Percentiles rank a stretch among this genome's conserved stretches.
Conservation (phyloP, 2,797 vertebrate species). For the Clarias pachynema region DNA sequence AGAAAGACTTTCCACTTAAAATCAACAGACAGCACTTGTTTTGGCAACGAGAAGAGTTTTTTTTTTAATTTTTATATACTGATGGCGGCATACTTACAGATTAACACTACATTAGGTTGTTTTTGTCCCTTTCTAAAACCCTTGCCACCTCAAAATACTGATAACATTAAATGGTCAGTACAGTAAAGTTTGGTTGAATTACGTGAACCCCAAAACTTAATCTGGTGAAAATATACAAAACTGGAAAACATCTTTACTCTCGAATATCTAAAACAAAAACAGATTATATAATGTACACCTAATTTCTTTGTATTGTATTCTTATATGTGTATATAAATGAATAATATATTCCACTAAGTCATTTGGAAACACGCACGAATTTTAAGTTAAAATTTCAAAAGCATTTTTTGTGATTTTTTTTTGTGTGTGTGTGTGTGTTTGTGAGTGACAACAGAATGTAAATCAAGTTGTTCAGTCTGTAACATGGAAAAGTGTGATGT, state of each 20-base stretch:
- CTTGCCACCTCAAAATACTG: background rate
- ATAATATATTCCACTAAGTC: slow-evolving; percentile 51
- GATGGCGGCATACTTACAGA: background rate
- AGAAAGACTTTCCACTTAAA: slow-evolving; percentile 26
- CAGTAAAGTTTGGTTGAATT: background rate
- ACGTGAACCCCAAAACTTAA: slow-evolving; percentile 3
- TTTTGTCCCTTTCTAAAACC: background rate
- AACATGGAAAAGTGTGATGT: slow-evolving; percentile 67
- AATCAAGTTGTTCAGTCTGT: slow-evolving; percentile 62
- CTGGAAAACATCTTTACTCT: slow-evolving; percentile 31
- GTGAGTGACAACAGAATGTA: slow-evolving; percentile 63
- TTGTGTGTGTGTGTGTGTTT: background rate
- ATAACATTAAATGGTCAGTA: slow-evolving; percentile 1
- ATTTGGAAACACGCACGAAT: slow-evolving; percentile 36
- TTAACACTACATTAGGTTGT: slow-evolving; percentile 47
- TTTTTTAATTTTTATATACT: background rate
- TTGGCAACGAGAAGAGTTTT: background rate
- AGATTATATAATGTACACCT: slow-evolving; percentile 14
- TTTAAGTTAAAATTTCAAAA: slow-evolving; percentile 54
- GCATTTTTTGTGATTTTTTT: slow-evolving; percentile 3
- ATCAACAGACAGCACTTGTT: slow-evolving; percentile 46
- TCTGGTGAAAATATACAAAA: slow-evolving; percentile 21
- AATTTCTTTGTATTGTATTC: slow-evolving; percentile 36
- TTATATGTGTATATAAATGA: slow-evolving; percentile 39
- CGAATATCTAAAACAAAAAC: slow-evolving; percentile 22